These are phyloP conservation scores for Narcine bancroftii DNA, from an alignment of 2,113 vertebrate genomes.

Conservation along the genomic window DNA sequence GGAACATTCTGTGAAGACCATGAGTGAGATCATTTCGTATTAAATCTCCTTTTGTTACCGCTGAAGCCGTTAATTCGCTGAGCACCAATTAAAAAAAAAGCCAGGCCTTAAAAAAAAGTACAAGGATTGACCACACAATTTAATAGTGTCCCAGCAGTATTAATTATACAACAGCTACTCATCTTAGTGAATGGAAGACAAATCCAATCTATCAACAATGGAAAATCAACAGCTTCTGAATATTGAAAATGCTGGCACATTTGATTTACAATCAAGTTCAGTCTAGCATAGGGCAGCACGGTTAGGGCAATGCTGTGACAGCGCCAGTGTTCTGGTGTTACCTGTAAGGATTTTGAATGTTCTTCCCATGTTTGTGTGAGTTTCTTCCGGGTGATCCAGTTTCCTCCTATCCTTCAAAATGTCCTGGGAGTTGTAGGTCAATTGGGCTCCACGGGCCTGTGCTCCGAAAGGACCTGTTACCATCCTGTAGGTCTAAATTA, in stretches of 20 bases:
- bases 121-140: not conserved
- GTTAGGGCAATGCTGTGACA: too few relatives aligned
- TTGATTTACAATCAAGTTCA: not conserved
- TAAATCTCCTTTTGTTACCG: not conserved
- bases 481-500: too few relatives aligned
- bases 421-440: too few relatives aligned
- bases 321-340: too few relatives aligned
- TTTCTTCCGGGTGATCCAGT: too few relatives aligned
- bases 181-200: not conserved
- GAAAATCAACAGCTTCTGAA: not conserved
- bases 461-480: too few relatives aligned
- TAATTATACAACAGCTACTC: not conserved
- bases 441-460: too few relatives aligned
- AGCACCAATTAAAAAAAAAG: not conserved
- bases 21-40: not conserved
- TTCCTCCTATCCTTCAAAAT: too few relatives aligned
- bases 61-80: not conserved
- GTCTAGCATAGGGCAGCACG: not conserved
- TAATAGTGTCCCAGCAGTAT: not conserved
- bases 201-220: not conserved
- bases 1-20: not conserved
- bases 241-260: not conserved
- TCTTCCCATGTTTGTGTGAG: too few relatives aligned
- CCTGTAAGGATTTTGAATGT: too few relatives aligned
- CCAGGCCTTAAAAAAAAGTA: not conserved